Base-by-base conservation (phyloP, 1,140 invertebrate genomes). In the Papilio polytes region DNA sequence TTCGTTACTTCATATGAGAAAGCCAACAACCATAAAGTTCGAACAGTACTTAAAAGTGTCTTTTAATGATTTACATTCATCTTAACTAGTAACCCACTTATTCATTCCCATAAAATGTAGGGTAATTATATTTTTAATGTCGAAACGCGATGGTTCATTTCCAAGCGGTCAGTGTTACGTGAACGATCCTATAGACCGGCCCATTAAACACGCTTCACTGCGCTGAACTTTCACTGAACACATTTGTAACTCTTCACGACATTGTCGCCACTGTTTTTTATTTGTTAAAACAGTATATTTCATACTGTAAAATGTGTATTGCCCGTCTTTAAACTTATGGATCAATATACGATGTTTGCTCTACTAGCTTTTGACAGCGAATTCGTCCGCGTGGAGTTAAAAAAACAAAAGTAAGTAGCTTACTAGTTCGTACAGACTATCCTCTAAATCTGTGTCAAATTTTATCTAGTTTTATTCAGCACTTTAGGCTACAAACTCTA, bases 81-180 rank as follows among this genome's bases (percentile, higher is more conserved):
- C 53, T 36, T 36, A 36, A 36, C n/a, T 18, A 3, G 22, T 36
- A 70, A 70, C 63, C 63, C 9, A 70, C 26, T 70, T 70, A 31
- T 31, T 15, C 63, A 31, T 31, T 70, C 63, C 63, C 63, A 70
- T 70, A 70, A 70, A 70, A 70, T 70, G 63, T 70, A 31, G 63
- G 26, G 63, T 70, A 70, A 70, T 70, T 70, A 70, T 70, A 31
- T 63, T 26, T 66, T 66, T 70, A 36, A 70, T 70, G 63, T 70
- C 63, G 26, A 70, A 70, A 70, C 6, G 26, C 63, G 63, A 70
- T 70, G 63, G 63, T 70, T 70, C 26, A 70, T 31, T 66, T 70
- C 10, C 13, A 70, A 70, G 12, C 63, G 63, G 63, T 31, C 63
- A 31, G 13, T 31, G 36, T 70, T 70, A 70, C 63, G 63, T 70